Conservation (phyloP, 1,140 invertebrate genomes). For the Stegodyphus dumicola region DNA sequence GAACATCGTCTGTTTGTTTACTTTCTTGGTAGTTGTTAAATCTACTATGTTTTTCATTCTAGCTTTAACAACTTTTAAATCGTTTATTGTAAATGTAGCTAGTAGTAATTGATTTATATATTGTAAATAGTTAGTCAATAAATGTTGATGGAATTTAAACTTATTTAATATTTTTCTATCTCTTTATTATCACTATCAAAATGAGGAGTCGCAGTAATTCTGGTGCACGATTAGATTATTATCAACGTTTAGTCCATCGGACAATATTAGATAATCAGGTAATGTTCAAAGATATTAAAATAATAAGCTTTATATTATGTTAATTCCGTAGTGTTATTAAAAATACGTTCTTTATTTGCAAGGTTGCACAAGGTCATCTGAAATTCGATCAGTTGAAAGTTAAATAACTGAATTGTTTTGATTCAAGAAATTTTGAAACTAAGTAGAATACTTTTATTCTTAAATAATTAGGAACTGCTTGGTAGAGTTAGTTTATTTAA, state of each 20-base stretch:
- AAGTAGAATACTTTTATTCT: not conserved
- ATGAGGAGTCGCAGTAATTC: constrained; percentile 96
- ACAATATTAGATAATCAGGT: constrained; percentile 90
- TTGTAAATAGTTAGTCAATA: no score
- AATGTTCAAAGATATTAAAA: constrained; percentile 36
- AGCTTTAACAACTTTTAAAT: no score
- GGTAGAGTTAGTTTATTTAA: no score
- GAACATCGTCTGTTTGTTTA: no score
- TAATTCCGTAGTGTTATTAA: not conserved
- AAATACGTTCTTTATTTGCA: not conserved
- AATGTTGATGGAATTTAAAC: no score
- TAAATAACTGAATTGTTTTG: not conserved
- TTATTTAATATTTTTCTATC: no score
- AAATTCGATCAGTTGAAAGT: not conserved
- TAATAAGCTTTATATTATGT: not conserved
- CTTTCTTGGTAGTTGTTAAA: no score
- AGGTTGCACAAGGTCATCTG: constrained; percentile 44
- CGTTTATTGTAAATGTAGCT: no score
- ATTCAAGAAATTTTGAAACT: constrained; percentile 6
- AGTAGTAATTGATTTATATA: no score
- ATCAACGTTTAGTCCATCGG: constrained; percentile 90
- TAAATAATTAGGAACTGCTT: no score
- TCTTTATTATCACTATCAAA: not conserved
- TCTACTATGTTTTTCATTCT: no score
- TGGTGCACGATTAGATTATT: constrained; percentile 93